A percentile compares a stretch with the other conserved stretches of the same genome.
Conservation (phyloP, 2,888 invertebrate genomes). For the Clitarchus hookeri region DNA sequence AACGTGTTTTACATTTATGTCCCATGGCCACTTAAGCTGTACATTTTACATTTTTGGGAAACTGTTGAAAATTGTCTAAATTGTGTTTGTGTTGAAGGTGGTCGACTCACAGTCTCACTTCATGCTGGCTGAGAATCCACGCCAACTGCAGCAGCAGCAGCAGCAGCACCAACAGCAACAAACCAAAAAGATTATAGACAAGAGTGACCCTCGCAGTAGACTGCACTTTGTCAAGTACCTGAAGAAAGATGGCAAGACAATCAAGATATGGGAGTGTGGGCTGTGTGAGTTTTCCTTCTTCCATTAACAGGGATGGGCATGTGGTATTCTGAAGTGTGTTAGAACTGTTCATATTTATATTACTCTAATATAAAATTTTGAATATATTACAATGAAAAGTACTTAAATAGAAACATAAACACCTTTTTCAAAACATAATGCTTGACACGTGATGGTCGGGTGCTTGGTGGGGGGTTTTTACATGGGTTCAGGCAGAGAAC, state of each 20-base stretch:
- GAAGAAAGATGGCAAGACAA: constrained; percentile 67
- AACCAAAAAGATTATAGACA: constrained; percentile 45
- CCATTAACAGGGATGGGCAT: constrained; percentile 27
- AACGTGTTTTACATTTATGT: no score
- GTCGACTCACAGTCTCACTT: neutral
- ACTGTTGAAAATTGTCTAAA: no score
- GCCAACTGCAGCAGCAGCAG: neutral
- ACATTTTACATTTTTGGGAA: no score
- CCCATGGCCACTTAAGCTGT: no score
- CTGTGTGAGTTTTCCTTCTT: constrained; percentile 63
- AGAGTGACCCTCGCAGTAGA: constrained; percentile 63
- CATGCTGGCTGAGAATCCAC: neutral
- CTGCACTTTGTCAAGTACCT: constrained; percentile 71
- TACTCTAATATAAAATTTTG: no score
- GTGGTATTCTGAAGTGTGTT: neutral
- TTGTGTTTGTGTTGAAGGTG: neutral
- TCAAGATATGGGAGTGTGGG: constrained; percentile 75
- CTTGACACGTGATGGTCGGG: no score
- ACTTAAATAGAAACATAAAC: no score
- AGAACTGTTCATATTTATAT: no score
- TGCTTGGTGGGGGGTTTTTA: no score
- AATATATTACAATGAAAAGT: no score
- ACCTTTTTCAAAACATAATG: no score
- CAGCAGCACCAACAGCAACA: neutral
- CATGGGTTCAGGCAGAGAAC: no score